Evolutionary conservation across 2,888 invertebrate genomes (phyloP).

Genomic region (Hetaerina titia): DNA sequence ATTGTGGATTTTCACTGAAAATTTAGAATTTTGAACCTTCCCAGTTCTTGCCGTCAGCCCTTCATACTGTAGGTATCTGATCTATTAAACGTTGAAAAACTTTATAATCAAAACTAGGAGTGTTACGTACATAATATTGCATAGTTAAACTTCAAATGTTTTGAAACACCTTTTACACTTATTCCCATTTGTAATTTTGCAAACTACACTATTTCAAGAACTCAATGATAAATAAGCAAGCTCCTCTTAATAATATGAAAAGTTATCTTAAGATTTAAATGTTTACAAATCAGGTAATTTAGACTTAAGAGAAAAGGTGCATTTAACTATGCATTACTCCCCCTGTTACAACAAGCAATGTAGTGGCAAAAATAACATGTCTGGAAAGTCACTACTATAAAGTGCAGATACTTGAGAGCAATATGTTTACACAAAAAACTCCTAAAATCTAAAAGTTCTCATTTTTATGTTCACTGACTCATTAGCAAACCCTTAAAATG

Average conservation of each 20-base stretch:
- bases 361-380: slow-evolving; percentile 34
- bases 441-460: slow-evolving; percentile 14
- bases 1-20: neutral
- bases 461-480: neutral
- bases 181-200: neutral
- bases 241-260: neutral
- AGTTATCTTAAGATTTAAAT: neutral
- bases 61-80: neutral
- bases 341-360: slow-evolving; percentile 6
- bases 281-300: neutral
- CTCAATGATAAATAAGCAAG: neutral
- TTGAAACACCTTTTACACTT: neutral
- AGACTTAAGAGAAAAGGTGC: neutral
- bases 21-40: neutral
- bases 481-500: slow-evolving; percentile 38
- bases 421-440: slow-evolving; percentile 20
- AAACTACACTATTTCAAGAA: neutral
- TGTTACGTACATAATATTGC: slow-evolving; percentile 12
- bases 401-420: slow-evolving; percentile 37
- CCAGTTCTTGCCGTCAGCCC: neutral
- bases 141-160: slow-evolving; percentile 45
- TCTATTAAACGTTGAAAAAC: neutral
- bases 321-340: slow-evolving; percentile 63
- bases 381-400: slow-evolving; percentile 34
- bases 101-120: neutral